Evolutionary conservation across 1,140 invertebrate genomes (phyloP).

Genomic region (Drosophila quadrilineata): DNA sequence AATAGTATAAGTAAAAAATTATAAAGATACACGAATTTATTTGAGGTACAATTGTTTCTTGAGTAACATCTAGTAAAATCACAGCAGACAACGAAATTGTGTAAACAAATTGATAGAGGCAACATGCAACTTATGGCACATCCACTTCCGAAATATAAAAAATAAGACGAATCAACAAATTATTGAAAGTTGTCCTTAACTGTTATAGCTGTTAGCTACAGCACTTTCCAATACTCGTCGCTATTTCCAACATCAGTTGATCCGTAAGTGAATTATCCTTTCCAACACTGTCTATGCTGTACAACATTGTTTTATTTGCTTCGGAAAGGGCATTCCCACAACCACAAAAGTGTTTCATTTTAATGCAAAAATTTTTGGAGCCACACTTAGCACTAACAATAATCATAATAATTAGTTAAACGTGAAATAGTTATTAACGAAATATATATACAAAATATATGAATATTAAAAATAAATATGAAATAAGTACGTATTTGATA

Average conservation of each 20-base stretch:
- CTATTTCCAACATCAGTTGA: too few relatives aligned
- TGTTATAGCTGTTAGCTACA: too few relatives aligned
- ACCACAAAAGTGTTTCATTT: slow-evolving; percentile 65
- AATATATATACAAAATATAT: slow-evolving; percentile 57
- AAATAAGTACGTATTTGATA: slow-evolving; percentile 56
- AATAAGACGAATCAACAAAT: too few relatives aligned
- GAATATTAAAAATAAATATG: slow-evolving; percentile 29
- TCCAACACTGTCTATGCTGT: slow-evolving; percentile 11
- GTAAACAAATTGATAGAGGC: slow-evolving; percentile 28
- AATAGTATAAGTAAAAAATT: too few relatives aligned
- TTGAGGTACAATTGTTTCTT: slow-evolving; percentile 61
- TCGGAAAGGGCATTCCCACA: slow-evolving; percentile 27
- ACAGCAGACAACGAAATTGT: slow-evolving; percentile 68
- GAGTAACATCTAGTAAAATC: slow-evolving; percentile 50
- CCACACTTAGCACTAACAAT: slow-evolving; percentile 64
- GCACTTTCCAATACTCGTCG: too few relatives aligned
- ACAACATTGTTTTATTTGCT: not conserved
- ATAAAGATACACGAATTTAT: slow-evolving; percentile 63
- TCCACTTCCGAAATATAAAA: not conserved
- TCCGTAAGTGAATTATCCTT: slow-evolving; percentile 19
- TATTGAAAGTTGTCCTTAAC: too few relatives aligned
- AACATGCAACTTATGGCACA: slow-evolving; percentile 15
- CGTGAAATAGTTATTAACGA: slow-evolving; percentile 60
- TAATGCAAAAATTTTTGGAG: slow-evolving; percentile 53
- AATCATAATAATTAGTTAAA: slow-evolving; percentile 67